Evolutionary conservation across 2,797 vertebrate genomes (phyloP), one percentile per base, ranked within the genome.

Genomic region (Rhinichthys osculus): DNA sequence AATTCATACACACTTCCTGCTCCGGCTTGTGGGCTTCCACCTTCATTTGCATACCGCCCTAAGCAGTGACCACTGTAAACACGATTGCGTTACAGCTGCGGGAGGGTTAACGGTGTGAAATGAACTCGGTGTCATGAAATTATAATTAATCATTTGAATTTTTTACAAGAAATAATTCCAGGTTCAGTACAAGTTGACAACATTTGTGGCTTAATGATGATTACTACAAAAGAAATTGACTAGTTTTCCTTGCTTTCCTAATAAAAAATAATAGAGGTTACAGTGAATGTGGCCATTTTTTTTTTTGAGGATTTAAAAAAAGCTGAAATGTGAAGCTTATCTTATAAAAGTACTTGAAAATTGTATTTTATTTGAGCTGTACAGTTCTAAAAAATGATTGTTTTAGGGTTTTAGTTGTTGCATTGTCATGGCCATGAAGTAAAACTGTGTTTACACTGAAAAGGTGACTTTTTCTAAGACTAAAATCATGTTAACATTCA

Each of bases 1-100:
- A 90, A 91, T 92, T 90, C 90, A 92, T 88, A 92, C 90, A 87
- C 86, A 69, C 57, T 86, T 87, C 54, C 87, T 78, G 85, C 87
- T 84, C 77, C 78, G 64, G 82, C 62, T 87, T 90, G 87, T 87
- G 67, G 85, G 59, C 64, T 89, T 91, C 77, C 78, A 72, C 73
- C 83, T 81, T 88, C 66, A 90, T 89, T 90, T 90, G 71, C 89
- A 90, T 87, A 82, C 62, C 47, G 74, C 69, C 84, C 82, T 80
- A 84, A 83, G 76, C 76, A 73, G 70, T 82, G 78, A 85, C 87
- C 84, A 80, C 84, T 66, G 47, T 71, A 71, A 79, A 79, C 64
- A 87, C 84, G 74, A 80, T 47, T 57, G 57, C 50, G 16, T 50
- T n/a, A 59, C 69, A 74, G 52, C 38, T 69, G 69, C 13, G 3